Conservation (phyloP, 2,113 vertebrate genomes). For the Mormoops blainvillei region DNA sequence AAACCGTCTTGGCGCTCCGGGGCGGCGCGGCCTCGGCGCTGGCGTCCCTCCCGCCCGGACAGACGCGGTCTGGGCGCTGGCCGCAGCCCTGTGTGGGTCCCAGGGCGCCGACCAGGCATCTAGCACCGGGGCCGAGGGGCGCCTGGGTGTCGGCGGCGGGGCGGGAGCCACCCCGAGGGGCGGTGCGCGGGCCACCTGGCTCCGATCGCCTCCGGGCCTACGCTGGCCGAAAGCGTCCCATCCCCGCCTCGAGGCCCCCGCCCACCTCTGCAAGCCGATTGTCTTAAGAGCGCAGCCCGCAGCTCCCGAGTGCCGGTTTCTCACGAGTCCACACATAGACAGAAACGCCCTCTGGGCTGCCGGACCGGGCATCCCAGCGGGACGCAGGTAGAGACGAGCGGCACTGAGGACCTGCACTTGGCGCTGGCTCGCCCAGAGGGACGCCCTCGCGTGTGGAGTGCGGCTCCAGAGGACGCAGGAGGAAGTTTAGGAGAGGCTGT, state of each 20-base stretch:
- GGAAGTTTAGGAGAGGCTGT: not conserved
- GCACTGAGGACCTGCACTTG: not conserved
- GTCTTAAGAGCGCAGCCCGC: not conserved
- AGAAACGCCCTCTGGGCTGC: not conserved
- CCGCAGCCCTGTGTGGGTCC: not conserved
- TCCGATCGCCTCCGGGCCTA: fast-evolving
- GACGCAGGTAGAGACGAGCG: not conserved
- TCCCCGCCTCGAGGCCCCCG: not conserved
- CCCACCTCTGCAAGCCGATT: not conserved
- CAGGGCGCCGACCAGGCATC: not conserved
- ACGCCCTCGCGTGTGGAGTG: not conserved
- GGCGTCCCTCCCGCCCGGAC: not conserved
- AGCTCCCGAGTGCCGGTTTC: not conserved
- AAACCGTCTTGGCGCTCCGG: not conserved
- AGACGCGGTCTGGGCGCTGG: not conserved
- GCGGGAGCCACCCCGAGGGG: not conserved
- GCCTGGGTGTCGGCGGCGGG: not conserved
- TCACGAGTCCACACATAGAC: not conserved
- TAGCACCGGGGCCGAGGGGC: not conserved
- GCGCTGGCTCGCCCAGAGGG: not conserved
- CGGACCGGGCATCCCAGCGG: not conserved
- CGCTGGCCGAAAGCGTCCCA: fast-evolving
- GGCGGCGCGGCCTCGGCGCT: not conserved
- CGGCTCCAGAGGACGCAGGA: not conserved
- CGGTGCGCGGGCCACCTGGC: not conserved